A percentile compares a stretch with the other conserved stretches of the same genome.
Conservation (phyloP, 2,888 invertebrate genomes). For the Drosophila leonis region DNA sequence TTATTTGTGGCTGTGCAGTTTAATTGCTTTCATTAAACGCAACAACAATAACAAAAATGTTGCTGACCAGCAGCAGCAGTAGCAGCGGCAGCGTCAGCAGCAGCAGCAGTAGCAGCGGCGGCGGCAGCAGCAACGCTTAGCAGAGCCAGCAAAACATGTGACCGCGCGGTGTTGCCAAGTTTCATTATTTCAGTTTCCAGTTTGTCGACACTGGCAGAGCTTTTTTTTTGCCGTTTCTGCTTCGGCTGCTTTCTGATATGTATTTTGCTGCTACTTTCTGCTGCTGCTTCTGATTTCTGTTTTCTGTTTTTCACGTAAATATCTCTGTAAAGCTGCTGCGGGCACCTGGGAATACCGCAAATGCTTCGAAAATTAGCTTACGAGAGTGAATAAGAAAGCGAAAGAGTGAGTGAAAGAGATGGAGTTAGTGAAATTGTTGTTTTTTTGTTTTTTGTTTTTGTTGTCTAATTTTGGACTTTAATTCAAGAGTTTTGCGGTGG, state of each 20-base stretch:
- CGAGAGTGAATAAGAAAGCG: constrained; percentile 1
- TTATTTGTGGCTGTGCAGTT: constrained; percentile 74
- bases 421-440: constrained; percentile 16
- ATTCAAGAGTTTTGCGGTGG: constrained; percentile 18
- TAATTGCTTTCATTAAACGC: constrained; percentile 73
- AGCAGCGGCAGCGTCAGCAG: constrained; percentile 29
- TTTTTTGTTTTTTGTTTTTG: constrained; percentile 14
- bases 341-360: constrained; percentile 38
- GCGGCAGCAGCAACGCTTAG: constrained; percentile 22
- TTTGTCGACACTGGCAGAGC: constrained; percentile 56
- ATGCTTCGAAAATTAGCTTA: constrained; percentile 41
- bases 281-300: constrained; percentile 46
- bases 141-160: constrained; percentile 65
- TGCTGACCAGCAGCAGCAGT: constrained; percentile 29
- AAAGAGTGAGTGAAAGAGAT: background rate
- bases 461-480: constrained; percentile 44
- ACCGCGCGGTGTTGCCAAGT: constrained; percentile 59
- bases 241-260: constrained; percentile 24
- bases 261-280: constrained; percentile 17
- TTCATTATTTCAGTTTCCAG: constrained; percentile 53
- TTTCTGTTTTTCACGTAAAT: constrained; percentile 47
- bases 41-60: constrained; percentile 40
- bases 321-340: constrained; percentile 19
- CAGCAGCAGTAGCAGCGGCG: constrained; percentile 24
- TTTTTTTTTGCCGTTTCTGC: constrained; percentile 30